A percentile compares a stretch with the other conserved stretches of the same genome.
These are phyloP conservation scores for Numenius phaeopus DNA, from an alignment of 2,797 vertebrate species.

Conservation along the genomic window DNA sequence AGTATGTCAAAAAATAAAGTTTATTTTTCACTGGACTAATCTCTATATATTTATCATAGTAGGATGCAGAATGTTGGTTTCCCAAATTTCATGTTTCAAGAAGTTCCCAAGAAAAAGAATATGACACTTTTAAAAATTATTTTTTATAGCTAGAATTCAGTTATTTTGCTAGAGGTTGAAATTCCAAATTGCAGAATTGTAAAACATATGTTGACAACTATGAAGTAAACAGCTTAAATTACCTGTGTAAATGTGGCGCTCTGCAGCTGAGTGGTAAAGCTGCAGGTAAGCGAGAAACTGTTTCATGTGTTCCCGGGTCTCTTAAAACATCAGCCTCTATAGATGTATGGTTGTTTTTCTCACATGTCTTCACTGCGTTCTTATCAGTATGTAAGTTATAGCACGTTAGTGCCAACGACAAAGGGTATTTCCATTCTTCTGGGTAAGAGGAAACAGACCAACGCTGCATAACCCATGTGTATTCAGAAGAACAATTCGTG, in stretches of 20 bases:
- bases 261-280: conserved; percentile 86
- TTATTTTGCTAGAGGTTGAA: background rate
- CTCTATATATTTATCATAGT: background rate
- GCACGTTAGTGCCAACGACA: conserved; percentile 83
- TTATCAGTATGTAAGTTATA: background rate
- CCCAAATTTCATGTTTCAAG: background rate
- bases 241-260: conserved; percentile 91
- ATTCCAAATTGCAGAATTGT: background rate
- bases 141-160: background rate
- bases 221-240: background rate
- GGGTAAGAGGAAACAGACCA: conserved; percentile 82
- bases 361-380: background rate
- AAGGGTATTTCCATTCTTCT: conserved; percentile 85
- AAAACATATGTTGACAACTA: background rate
- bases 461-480: conserved; percentile 83
- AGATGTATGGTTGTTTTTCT: background rate
- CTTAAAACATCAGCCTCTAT: background rate
- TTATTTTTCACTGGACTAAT: background rate
- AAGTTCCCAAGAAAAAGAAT: background rate
- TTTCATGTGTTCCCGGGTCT: background rate
- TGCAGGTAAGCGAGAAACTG: conserved; percentile 77
- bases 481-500: conserved; percentile 66
- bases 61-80: background rate
- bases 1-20: background rate
- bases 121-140: no score